Evolutionary conservation across 2,113 vertebrate species (phyloP), one percentile per base, ranked within the genome.

Genomic region (Pseudorhombus dupliciocellatus): DNA sequence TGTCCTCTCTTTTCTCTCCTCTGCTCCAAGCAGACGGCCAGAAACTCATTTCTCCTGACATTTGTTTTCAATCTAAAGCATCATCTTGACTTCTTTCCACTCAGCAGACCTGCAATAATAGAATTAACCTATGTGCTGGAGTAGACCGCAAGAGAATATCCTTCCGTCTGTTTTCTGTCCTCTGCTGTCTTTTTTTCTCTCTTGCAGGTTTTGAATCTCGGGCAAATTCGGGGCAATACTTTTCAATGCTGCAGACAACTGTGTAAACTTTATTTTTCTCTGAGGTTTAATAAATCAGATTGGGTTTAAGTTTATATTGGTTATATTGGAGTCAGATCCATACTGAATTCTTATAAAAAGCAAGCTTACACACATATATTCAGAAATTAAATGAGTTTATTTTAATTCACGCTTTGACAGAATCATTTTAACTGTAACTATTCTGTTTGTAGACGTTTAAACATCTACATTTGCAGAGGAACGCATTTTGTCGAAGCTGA

Each of bases 21-120:
- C 40, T 34, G 20, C 77, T 72, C 56, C 12, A 12, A 37, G 24
- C 59, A 53, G 42, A 67, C 75, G 46, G 48, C 25, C 78, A 76
- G 67, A 80, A 86, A 82, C 74, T 82, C 86, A 88, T 93, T 88
- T 87, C 78, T 84, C 53, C 73, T 92, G 89, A 92, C 92, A 93
- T 94, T 94, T 94, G 91, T 92, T 93, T 94, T 86, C 87, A 92
- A 92, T 94, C 89, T 86, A 81, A 88, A 91, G 86, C 80, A 31
- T 84, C 87, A 79, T 88, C 84, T 78, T 66, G 70, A 54, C 53
- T 81, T 82, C 4, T 90, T 89, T 90, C 89, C 90, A 87, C 86
- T 87, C 84, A 75, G 88, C 86, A 86, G 90, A 85, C 74, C 84
- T 88, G 84, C 77, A 92, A 90, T 93, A 93, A 90, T 83, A 83